A percentile compares a stretch with the other conserved stretches of the same genome.
Conservation (phyloP, 2,113 vertebrate species). For the Crocuta crocuta region DNA sequence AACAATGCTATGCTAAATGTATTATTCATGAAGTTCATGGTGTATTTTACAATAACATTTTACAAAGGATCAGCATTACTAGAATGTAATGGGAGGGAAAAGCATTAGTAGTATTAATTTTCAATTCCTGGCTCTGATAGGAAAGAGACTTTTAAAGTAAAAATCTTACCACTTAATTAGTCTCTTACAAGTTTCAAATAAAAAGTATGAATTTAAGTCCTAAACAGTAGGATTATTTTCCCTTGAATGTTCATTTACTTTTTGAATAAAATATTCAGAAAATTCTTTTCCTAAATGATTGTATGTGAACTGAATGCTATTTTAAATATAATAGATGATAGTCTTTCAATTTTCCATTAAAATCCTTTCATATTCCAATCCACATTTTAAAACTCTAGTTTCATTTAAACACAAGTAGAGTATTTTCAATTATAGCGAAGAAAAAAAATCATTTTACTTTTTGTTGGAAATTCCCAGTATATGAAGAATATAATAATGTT, state of each 20-base stretch:
- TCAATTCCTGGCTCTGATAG: conserved; percentile 5
- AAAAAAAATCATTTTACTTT: conserved; percentile 2
- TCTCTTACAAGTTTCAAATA: conserved; percentile 13
- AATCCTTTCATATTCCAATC: neutral
- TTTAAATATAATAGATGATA: neutral
- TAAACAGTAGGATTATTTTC: neutral
- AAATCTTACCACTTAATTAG: neutral
- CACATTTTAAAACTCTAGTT: conserved; percentile 26
- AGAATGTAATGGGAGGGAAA: neutral
- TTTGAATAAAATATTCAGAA: conserved; percentile 55
- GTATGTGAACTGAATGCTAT: neutral
- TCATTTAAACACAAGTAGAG: conserved; percentile 28
- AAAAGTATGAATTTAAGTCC: neutral
- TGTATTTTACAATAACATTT: conserved; percentile 8
- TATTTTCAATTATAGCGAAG: conserved; percentile 27
- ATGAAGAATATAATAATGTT: neutral
- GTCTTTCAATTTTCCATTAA: neutral
- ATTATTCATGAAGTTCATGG: neutral
- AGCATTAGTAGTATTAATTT: neutral
- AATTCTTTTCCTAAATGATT: neutral
- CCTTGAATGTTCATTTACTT: conserved; percentile 14
- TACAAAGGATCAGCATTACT: neutral
- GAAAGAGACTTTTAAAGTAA: neutral
- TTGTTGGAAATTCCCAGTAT: neutral
- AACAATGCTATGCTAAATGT: neutral